Percentiles rank a stretch among this genome's conserved stretches.
Evolutionary conservation across 2,888 invertebrate genomes (phyloP).

Genomic region (Tortricodes alternella): DNA sequence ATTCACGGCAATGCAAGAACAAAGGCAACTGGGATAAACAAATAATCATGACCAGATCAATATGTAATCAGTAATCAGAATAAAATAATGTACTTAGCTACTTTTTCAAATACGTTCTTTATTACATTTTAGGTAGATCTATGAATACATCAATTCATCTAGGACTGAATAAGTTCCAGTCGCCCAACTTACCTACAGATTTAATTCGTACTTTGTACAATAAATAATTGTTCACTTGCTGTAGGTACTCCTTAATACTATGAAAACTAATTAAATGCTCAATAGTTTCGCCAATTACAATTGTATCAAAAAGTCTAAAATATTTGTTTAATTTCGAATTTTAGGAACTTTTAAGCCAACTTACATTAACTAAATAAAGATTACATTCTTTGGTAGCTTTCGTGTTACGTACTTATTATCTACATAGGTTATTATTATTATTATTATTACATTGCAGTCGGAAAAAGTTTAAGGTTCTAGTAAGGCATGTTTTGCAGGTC

Average conservation of each 20-base stretch:
- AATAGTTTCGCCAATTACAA: constrained; percentile 34
- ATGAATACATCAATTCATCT: constrained; percentile 30
- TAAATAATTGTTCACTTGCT: constrained; percentile 57
- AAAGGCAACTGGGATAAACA: too few species aligned
- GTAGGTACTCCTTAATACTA: constrained; percentile 35
- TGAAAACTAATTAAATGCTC: constrained; percentile 13
- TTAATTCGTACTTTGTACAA: constrained; percentile 67
- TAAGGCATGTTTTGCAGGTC: too few species aligned
- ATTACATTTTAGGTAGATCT: constrained; percentile 18
- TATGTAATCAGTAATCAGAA: too few species aligned
- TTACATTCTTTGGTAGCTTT: constrained; percentile 19
- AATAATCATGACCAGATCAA: too few species aligned
- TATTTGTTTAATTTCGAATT: constrained; percentile 44
- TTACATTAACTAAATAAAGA: constrained; percentile 28
- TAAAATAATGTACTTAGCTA: neutral
- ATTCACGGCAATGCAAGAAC: too few species aligned
- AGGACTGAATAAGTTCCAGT: constrained; percentile 25
- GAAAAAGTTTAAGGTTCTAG: neutral
- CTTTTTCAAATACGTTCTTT: constrained; percentile 11
- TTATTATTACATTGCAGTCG: neutral
- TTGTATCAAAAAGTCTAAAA: constrained; percentile 37
- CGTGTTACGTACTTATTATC: neutral
- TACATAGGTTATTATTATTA: neutral
- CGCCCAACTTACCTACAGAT: constrained; percentile 19
- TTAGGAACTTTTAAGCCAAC: constrained; percentile 51